Percentiles rank a stretch among this genome's conserved stretches.
phyloP scores from a whole-genome alignment of 2,888 invertebrate species.

The Leptopilina myrica region DNA sequence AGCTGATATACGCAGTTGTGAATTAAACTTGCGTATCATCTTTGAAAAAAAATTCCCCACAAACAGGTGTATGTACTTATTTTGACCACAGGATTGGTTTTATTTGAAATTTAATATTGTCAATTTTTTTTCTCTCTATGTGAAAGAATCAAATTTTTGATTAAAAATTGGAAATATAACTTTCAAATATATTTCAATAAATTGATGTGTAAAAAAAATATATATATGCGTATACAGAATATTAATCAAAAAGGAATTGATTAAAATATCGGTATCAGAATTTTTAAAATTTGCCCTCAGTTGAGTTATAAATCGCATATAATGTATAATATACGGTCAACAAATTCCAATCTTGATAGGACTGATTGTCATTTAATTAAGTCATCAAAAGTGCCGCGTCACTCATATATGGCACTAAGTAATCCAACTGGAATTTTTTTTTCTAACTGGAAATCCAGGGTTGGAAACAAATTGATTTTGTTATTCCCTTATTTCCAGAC shows the following conservation, averaged over 20 bases:
- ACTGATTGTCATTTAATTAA: conserved; percentile 61
- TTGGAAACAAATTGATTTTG: too few species aligned
- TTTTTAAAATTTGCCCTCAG: too few species aligned
- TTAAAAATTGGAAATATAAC: too few species aligned
- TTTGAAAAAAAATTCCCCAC: conserved; percentile 14
- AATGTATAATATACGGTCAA: conserved; percentile 54
- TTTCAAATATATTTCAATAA: too few species aligned
- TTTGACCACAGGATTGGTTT: conserved; percentile 8
- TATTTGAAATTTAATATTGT: conserved; percentile 17
- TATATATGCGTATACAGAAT: too few species aligned
- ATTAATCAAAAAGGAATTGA: too few species aligned
- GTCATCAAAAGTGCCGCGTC: conserved; percentile 46
- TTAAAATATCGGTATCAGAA: too few species aligned
- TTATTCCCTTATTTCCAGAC: too few species aligned
- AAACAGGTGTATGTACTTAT: not conserved
- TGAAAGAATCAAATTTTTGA: not conserved
- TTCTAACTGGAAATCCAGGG: too few species aligned
- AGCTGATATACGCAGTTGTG: conserved; percentile 17
- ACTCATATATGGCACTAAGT: not conserved
- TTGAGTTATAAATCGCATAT: too few species aligned
- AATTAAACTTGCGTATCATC: conserved; percentile 6
- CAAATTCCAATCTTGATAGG: conserved; percentile 62
- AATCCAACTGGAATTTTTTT: not conserved
- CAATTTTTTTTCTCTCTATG: not conserved
- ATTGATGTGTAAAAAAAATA: too few species aligned